Conservation (phyloP, 2,113 vertebrate species). For the Garra rufa region DNA sequence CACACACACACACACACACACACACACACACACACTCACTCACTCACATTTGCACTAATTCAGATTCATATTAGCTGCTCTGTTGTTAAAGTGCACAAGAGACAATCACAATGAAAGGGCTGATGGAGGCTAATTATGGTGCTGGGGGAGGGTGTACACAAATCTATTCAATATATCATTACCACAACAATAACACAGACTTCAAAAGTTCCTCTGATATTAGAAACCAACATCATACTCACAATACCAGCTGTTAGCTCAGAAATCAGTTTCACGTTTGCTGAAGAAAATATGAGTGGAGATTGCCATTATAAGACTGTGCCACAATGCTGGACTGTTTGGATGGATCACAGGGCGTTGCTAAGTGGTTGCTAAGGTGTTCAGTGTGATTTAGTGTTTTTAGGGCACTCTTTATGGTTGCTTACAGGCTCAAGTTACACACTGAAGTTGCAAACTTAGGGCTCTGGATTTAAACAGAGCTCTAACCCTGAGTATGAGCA, state of each 20-base stretch:
- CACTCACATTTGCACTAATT: constrained; percentile 68
- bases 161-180: constrained; percentile 37
- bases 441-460: background rate
- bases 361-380: background rate
- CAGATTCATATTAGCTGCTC: constrained; percentile 70
- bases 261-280: background rate
- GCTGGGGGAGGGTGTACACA: constrained; percentile 4
- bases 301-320: background rate
- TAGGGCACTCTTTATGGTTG: background rate
- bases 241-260: background rate
- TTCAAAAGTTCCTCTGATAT: constrained; percentile 11
- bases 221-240: background rate
- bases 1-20: too few relatives aligned
- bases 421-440: background rate
- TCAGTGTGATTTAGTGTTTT: background rate
- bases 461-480: background rate
- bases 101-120: constrained; percentile 69
- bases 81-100: constrained; percentile 59
- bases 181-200: constrained; percentile 43
- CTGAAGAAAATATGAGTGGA: background rate
- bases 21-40: background rate
- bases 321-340: background rate
- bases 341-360: background rate
- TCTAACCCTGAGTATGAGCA: background rate
- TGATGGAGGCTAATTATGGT: constrained; percentile 70